Evolutionary conservation across 53 echinoderm and acorn worm species (phyloP).

Genomic region (Echinometra lucunter): DNA sequence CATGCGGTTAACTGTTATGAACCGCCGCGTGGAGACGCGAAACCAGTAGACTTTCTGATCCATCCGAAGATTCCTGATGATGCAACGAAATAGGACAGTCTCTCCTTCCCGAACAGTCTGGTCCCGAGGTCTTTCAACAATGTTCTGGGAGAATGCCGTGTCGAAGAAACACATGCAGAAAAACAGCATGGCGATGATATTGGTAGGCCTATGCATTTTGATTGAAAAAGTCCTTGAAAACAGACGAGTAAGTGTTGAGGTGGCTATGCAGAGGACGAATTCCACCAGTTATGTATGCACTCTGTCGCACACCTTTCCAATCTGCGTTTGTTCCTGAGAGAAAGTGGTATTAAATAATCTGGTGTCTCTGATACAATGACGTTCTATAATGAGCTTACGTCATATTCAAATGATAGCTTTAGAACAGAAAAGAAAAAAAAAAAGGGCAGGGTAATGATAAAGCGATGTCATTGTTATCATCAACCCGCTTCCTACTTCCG

Average conservation of each 20-base stretch:
- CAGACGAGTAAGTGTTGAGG: background rate
- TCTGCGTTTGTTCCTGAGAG: background rate
- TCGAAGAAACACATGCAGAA: constrained; percentile 36
- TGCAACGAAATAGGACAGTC: constrained; percentile 74
- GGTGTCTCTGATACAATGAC: background rate
- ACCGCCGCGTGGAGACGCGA: constrained; percentile 48
- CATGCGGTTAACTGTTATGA: constrained; percentile 67
- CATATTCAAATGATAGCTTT: constrained; percentile 3
- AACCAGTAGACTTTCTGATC: constrained; percentile 73
- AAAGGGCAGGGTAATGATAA: background rate
- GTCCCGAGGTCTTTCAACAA: constrained; percentile 64
- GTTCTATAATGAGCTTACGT: constrained; percentile 8
- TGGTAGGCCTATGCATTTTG: background rate
- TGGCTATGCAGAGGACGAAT: background rate
- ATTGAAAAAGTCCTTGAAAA: background rate
- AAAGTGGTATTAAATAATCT: constrained; percentile 39
- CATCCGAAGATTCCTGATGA: constrained; percentile 64
- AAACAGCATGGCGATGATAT: background rate
- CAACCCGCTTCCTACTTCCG: constrained; percentile 27
- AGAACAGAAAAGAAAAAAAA: background rate
- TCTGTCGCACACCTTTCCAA: background rate
- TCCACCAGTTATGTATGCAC: background rate
- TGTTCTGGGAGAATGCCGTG: background rate
- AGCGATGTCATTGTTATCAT: constrained; percentile 15
- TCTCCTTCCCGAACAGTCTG: constrained; percentile 64